Evolutionary conservation across 2,888 invertebrate genomes (phyloP).

Genomic region (Sinhomidia bicolor): DNA sequence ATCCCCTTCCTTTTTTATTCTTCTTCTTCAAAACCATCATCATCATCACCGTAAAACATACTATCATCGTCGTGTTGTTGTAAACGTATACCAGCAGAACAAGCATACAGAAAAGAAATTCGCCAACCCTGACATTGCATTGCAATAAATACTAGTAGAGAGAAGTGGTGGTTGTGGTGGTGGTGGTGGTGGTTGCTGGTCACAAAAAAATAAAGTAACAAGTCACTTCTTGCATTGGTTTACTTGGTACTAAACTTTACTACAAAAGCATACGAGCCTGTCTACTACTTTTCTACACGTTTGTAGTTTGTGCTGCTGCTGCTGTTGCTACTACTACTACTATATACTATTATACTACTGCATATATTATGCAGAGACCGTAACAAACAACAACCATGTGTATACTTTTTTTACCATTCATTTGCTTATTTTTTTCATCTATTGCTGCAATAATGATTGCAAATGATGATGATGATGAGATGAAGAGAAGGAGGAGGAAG

Average conservation of each 20-base stretch:
- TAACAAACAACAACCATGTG: background rate
- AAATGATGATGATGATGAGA: too few species aligned
- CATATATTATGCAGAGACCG: background rate
- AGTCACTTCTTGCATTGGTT: background rate
- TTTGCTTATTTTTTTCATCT: background rate
- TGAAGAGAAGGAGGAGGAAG: too few species aligned
- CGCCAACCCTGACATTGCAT: conserved; percentile 39
- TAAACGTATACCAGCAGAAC: background rate
- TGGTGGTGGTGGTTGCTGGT: background rate
- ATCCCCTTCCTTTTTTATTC: conserved; percentile 28
- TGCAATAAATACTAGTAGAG: conserved; percentile 4
- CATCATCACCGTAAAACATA: background rate
- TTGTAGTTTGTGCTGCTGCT: too few species aligned
- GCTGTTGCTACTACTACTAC: too few species aligned
- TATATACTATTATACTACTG: too few species aligned
- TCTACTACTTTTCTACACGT: background rate
- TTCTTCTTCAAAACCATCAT: background rate
- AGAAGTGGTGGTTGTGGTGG: background rate
- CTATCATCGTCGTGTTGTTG: background rate
- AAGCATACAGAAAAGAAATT: background rate
- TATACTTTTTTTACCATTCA: conserved; percentile 14
- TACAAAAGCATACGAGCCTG: conserved; percentile 29
- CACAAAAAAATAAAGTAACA: background rate
- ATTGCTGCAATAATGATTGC: background rate
- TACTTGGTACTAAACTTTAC: too few species aligned